Conservation (phyloP, 1,140 invertebrate species). For the Dreissena polymorpha region DNA sequence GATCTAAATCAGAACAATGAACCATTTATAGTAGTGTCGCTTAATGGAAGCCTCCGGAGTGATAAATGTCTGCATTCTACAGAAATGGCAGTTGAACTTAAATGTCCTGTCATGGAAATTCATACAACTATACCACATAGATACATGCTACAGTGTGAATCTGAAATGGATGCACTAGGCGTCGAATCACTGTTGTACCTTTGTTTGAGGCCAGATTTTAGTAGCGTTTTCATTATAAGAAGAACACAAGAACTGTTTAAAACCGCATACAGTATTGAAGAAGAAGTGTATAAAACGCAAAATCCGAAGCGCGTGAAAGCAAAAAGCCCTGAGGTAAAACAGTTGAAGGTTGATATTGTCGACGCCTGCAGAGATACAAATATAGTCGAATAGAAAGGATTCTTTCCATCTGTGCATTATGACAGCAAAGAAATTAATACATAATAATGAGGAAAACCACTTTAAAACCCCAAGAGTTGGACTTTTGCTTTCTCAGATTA, state of each 20-base stretch:
- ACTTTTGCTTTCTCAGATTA: neutral
- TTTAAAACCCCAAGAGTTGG: neutral
- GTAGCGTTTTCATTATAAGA: neutral
- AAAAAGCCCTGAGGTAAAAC: constrained; percentile 11
- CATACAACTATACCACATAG: constrained; percentile 10
- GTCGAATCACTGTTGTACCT: constrained; percentile 41
- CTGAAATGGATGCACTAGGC: constrained; percentile 40
- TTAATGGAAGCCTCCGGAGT: constrained; percentile 37
- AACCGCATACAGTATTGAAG: neutral
- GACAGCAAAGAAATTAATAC: neutral
- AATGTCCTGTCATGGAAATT: constrained; percentile 31
- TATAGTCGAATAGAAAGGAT: neutral
- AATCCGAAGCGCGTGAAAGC: neutral
- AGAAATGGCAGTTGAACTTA: constrained; percentile 31
- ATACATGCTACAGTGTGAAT: constrained; percentile 27
- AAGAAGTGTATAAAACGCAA: neutral
- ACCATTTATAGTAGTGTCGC: constrained; percentile 34
- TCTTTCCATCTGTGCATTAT: neutral
- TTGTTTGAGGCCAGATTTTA: constrained; percentile 26
- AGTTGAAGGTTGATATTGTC: neutral
- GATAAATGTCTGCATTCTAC: neutral
- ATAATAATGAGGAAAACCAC: neutral
- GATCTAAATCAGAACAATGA: neutral
- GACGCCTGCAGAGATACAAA: neutral
- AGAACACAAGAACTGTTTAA: neutral